Conservation (phyloP, 2,113 vertebrate species). For the Bubo bubo region DNA sequence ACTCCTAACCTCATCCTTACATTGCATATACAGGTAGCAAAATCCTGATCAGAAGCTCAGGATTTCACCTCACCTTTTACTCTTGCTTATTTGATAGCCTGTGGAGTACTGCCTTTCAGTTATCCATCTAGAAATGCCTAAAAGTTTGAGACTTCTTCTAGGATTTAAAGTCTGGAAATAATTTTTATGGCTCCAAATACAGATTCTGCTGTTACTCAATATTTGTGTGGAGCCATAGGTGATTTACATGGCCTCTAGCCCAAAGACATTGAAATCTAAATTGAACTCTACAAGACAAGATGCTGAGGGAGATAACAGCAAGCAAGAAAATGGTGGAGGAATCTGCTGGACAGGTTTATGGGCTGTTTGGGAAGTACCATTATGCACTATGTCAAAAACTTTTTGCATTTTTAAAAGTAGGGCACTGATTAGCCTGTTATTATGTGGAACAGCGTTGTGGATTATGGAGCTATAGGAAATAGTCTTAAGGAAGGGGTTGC, state of each 20-base stretch:
- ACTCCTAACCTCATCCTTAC: neutral
- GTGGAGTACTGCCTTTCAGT: neutral
- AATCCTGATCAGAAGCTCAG: neutral
- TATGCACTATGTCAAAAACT: neutral
- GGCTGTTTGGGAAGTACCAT: neutral
- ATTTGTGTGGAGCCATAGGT: neutral
- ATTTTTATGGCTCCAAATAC: neutral
- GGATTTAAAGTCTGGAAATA: neutral
- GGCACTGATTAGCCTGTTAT: constrained; percentile 48
- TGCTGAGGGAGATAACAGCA: neutral
- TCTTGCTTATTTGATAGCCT: neutral
- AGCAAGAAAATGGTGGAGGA: neutral
- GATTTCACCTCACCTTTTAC: neutral
- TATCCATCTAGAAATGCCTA: neutral
- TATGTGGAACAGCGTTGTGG: constrained; percentile 4
- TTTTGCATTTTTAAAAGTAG: constrained; percentile 34
- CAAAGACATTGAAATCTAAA: neutral
- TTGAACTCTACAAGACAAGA: neutral
- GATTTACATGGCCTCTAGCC: neutral
- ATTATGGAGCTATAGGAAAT: constrained; percentile 44
- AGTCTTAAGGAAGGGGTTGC: constrained; percentile 22
- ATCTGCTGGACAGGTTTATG: constrained; percentile 6
- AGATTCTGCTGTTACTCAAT: neutral
- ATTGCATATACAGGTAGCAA: neutral
- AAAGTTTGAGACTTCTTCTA: neutral